A percentile compares a stretch with the other conserved stretches of the same genome.
phyloP scores from a whole-genome alignment of 30 jellyfish, hydroid and myxozoan genomes.

The Nemopilema nomurai region DNA sequence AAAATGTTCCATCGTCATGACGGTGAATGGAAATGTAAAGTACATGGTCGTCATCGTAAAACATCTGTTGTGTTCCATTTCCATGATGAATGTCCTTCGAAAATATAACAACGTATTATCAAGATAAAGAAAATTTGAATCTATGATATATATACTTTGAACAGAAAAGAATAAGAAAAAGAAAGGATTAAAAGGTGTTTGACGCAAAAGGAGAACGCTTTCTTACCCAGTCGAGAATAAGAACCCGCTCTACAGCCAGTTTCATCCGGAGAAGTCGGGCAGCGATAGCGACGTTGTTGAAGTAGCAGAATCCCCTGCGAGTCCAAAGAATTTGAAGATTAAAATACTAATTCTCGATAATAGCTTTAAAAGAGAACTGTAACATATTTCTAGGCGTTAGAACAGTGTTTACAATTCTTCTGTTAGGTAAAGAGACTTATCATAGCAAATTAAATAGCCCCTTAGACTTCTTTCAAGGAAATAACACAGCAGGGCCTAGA shows the following conservation, averaged over 20 bases:
- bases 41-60: conserved; percentile 97
- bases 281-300: conserved; percentile 95
- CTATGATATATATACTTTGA: no score
- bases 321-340: not conserved
- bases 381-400: no score
- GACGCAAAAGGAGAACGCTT: not conserved
- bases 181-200: not conserved
- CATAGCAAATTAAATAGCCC: no score
- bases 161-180: no score
- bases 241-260: conserved; percentile 81
- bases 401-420: not conserved
- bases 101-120: conserved; percentile 1
- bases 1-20: conserved; percentile 91
- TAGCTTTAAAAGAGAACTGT: not conserved
- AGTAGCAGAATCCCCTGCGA: conserved; percentile 93
- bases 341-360: not conserved
- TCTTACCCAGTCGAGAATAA: conserved; percentile 97
- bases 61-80: conserved; percentile 97
- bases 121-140: no score
- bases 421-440: not conserved
- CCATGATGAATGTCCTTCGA: conserved; percentile 98
- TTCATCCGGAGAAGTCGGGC: conserved; percentile 82
- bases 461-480: no score
- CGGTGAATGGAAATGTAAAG: conserved; percentile 91
- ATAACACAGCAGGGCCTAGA: no score